Evolutionary conservation across 37 sponge, comb jelly and placozoan genomes (phyloP).

Genomic region (Hormiphora californensis): DNA sequence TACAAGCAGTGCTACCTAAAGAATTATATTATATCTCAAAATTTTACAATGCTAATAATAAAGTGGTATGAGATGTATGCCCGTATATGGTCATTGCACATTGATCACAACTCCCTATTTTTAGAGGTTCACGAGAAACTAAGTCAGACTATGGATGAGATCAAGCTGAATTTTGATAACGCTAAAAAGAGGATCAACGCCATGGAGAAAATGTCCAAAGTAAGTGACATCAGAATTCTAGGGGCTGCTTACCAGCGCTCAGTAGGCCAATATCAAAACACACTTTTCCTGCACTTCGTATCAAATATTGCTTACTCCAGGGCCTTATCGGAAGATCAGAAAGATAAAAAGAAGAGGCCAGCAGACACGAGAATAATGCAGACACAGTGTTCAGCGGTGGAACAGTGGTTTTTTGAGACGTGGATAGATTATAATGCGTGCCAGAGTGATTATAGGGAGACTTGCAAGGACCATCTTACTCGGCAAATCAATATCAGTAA

Average conservation of each 20-base stretch:
- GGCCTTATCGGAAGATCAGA: not conserved
- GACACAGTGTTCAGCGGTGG: slow-evolving; percentile 1
- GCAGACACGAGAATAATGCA: slow-evolving; percentile 34
- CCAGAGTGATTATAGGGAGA: slow-evolving; percentile 36
- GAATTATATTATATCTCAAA: too few relatives aligned
- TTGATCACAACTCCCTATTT: not conserved
- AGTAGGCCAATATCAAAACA: not conserved
- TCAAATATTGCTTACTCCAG: not conserved
- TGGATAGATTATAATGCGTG: slow-evolving; percentile 49
- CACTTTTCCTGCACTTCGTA: not conserved
- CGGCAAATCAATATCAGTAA: slow-evolving; percentile 41
- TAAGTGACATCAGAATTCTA: not conserved
- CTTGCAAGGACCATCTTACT: slow-evolving; percentile 49
- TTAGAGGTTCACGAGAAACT: slow-evolving; percentile 38
- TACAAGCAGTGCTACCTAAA: too few relatives aligned
- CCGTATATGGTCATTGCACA: too few relatives aligned
- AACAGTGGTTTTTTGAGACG: slow-evolving; percentile 47
- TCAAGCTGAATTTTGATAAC: not conserved
- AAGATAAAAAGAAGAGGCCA: not conserved
- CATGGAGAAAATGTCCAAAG: slow-evolving; percentile 1
- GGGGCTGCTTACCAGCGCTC: not conserved
- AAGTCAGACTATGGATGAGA: slow-evolving; percentile 31
- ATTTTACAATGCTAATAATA: too few relatives aligned
- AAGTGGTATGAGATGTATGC: too few relatives aligned
- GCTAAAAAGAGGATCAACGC: not conserved